Evolutionary conservation across 1,140 invertebrate species (phyloP), one percentile per base, ranked within the genome.

Genomic region (Drosophila mayri): DNA sequence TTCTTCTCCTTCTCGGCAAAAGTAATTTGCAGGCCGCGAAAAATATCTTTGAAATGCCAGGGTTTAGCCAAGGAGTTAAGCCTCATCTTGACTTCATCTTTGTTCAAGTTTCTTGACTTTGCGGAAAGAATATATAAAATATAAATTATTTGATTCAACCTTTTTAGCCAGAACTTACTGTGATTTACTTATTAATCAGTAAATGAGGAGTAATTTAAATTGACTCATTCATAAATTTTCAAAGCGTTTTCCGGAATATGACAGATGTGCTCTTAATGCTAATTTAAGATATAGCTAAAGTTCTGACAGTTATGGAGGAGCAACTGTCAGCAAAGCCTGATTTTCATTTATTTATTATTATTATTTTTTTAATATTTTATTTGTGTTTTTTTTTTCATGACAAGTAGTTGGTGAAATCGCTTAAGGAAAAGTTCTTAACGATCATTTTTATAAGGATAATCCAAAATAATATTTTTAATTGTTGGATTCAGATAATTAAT

Each of bases 101-200:
- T 55, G 20, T 55, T 38, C 16, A 55, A 38, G 20, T 38, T n/a
- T n/a, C 18, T 37, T 22, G 18, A 54, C 50, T 37, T 54, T 54
- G 18, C 12, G 0, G 3, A 14, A 20, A 16, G 3, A 25, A 52
- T 52, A 22, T 10, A 20, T 22, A 22, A 22, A n/a, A 20, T 22
- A 37, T 37, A 37, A 37, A 54, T 38, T 54, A 37, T 37, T 54
- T 54, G 10, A 10, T 25, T 47, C n/a, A 25, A 47, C 6, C 20
- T 22, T 22, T 44, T 14, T 6, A 25, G 9, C 14, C 35, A 35
- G 1, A 22, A 44, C 20, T 9, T 44, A 7, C 11, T 7, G 1
- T 14, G 6, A 14, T 44, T 11, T 1, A 2, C 4, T 5, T 20
- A 2, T 28, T 58, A 30, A 20, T n/a, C 22, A 12, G 10, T 35